A percentile compares a stretch with the other conserved stretches of the same genome.
These are phyloP conservation scores for Lethrus apterus DNA, from an alignment of 1,140 invertebrate species.

Conservation along the genomic window DNA sequence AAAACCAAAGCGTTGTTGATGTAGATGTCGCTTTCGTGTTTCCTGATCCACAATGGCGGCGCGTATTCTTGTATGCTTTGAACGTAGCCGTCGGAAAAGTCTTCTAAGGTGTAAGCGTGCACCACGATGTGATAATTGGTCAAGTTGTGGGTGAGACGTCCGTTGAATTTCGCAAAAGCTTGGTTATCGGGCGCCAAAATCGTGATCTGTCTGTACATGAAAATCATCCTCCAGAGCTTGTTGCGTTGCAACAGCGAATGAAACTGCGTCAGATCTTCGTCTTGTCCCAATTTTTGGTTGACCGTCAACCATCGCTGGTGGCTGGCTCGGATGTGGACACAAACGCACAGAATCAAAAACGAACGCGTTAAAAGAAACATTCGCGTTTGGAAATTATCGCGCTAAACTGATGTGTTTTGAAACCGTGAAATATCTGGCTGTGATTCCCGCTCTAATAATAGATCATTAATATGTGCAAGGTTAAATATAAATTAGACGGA, in stretches of 20 bases:
- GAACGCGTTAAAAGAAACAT: too few species aligned
- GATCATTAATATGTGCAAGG: too few species aligned
- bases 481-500: too few species aligned
- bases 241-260: conserved; percentile 18
- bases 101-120: conserved; percentile 40
- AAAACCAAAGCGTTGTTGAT: conserved; percentile 71
- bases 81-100: conserved; percentile 48
- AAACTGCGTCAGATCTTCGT: conserved; percentile 20
- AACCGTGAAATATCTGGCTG: too few species aligned
- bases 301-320: too few species aligned
- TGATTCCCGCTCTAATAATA: too few species aligned
- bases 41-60: conserved; percentile 68
- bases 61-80: conserved; percentile 64
- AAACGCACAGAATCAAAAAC: too few species aligned
- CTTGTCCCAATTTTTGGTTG: conserved; percentile 15
- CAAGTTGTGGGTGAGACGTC: conserved; percentile 42
- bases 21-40: conserved; percentile 58
- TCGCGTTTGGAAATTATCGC: too few species aligned
- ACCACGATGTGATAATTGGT: conserved; percentile 55
- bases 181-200: conserved; percentile 69
- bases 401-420: too few species aligned
- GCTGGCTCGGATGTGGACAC: too few species aligned
- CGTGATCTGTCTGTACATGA: conserved; percentile 58
- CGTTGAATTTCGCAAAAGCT: conserved; percentile 57
- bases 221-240: conserved; percentile 33